These are phyloP conservation scores for Apodemus sylvaticus DNA, from an alignment of 2,113 vertebrate genomes.

Conservation along the genomic window DNA sequence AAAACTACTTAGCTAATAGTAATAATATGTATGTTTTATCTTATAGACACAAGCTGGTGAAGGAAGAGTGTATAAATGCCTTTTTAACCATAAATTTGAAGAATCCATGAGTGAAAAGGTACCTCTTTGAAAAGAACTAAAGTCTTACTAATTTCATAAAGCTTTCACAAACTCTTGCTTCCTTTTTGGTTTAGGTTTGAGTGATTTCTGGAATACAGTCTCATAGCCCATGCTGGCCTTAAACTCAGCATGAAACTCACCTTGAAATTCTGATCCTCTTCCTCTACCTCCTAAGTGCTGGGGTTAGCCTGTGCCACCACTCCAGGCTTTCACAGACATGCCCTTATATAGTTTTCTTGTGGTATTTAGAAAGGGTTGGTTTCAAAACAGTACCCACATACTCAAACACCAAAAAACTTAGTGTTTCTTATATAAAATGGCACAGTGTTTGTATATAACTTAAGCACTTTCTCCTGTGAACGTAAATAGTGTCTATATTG, in stretches of 20 bases:
- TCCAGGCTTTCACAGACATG: background rate
- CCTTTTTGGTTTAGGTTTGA: background rate
- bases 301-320: background rate
- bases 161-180: background rate
- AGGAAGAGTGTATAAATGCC: constrained; percentile 97
- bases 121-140: constrained; percentile 55
- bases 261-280: background rate
- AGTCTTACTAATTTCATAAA: constrained; percentile 52
- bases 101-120: constrained; percentile 97
- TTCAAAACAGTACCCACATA: background rate
- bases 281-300: background rate
- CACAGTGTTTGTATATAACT: background rate
- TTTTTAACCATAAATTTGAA: constrained; percentile 99
- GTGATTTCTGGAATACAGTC: background rate
- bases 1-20: constrained; percentile 1
- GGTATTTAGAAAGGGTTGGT: background rate
- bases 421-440: background rate
- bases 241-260: background rate
- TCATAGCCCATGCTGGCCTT: background rate
- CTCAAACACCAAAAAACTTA: background rate
- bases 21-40: constrained; percentile 68
- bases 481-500: background rate
- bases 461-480: background rate
- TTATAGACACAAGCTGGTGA: constrained; percentile 95
- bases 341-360: background rate